These are phyloP conservation scores for Dasysyrphus albostriatus DNA, from an alignment of 2,888 invertebrate genomes.

Conservation along the genomic window DNA sequence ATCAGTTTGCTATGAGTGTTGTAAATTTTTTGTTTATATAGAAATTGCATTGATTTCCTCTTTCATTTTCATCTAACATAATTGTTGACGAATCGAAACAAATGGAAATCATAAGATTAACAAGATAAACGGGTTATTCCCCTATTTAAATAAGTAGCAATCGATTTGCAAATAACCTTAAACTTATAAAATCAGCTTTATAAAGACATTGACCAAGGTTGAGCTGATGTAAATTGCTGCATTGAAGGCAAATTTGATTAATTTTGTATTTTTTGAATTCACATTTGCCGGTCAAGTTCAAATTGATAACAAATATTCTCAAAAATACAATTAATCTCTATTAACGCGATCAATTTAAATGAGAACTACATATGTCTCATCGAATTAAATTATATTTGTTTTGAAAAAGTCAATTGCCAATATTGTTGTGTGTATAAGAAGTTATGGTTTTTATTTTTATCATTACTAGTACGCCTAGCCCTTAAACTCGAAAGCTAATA, in stretches of 20 bases:
- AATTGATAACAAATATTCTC: constrained; percentile 30
- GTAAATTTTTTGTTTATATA: neutral
- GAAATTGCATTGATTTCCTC: neutral
- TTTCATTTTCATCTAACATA: constrained; percentile 7
- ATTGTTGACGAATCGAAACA: neutral
- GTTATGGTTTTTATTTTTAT: too few relatives aligned
- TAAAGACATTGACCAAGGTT: constrained; percentile 16
- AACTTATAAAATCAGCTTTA: constrained; percentile 24
- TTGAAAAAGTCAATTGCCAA: too few relatives aligned
- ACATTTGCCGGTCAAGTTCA: constrained; percentile 16
- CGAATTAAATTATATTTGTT: too few relatives aligned
- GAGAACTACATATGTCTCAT: too few relatives aligned
- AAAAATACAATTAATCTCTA: neutral
- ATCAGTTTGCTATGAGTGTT: constrained; percentile 31
- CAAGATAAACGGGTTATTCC: constrained; percentile 29
- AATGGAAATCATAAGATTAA: neutral
- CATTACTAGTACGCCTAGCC: too few relatives aligned
- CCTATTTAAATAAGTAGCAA: neutral
- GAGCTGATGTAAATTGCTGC: neutral
- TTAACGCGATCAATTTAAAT: neutral
- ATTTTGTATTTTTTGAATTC: constrained; percentile 31
- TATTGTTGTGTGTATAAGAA: too few relatives aligned
- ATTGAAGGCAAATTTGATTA: neutral
- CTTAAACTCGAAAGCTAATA: too few relatives aligned
- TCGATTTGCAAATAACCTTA: constrained; percentile 4